These are phyloP conservation scores for Miichthys miiuy DNA, from an alignment of 2,797 vertebrate species.

Conservation along the genomic window DNA sequence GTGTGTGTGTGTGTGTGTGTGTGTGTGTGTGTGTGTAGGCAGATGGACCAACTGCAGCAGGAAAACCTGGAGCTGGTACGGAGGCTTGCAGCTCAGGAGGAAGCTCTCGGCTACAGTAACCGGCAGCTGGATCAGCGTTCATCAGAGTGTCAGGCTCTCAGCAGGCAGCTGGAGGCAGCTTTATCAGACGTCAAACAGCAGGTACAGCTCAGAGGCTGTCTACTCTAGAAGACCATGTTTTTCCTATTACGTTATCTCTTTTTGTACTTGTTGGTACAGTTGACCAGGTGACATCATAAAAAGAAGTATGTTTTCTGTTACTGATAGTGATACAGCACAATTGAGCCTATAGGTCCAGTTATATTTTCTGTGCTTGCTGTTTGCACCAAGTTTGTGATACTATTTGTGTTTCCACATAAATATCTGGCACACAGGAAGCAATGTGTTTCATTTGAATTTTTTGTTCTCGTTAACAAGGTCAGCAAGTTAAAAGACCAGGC, in stretches of 20 bases:
- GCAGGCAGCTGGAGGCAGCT: conserved; percentile 87
- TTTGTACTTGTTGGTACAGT: background rate
- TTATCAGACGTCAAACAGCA: conserved; percentile 87
- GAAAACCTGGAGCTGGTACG: conserved; percentile 88
- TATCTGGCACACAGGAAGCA: background rate
- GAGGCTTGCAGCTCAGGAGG: conserved; percentile 86
- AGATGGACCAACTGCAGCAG: conserved; percentile 83
- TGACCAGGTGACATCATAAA: background rate
- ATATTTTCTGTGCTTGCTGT: background rate
- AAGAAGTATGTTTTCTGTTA: background rate
- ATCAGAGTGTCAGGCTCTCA: conserved; percentile 83
- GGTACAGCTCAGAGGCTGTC: conserved; percentile 71
- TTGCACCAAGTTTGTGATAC: background rate
- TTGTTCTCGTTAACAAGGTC: conserved; percentile 83
- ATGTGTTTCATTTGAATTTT: background rate
- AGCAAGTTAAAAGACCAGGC: conserved; percentile 85
- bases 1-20: conserved; percentile 3
- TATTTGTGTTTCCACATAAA: background rate
- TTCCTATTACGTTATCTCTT: background rate
- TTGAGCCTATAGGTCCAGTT: background rate
- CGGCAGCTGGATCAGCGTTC: conserved; percentile 87
- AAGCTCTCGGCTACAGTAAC: conserved; percentile 82
- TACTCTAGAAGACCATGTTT: background rate
- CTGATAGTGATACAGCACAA: background rate
- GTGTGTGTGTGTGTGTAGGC: conserved; percentile 71